Conservation (phyloP, 2,888 invertebrate genomes). For the Drosophila flavopinicola region DNA sequence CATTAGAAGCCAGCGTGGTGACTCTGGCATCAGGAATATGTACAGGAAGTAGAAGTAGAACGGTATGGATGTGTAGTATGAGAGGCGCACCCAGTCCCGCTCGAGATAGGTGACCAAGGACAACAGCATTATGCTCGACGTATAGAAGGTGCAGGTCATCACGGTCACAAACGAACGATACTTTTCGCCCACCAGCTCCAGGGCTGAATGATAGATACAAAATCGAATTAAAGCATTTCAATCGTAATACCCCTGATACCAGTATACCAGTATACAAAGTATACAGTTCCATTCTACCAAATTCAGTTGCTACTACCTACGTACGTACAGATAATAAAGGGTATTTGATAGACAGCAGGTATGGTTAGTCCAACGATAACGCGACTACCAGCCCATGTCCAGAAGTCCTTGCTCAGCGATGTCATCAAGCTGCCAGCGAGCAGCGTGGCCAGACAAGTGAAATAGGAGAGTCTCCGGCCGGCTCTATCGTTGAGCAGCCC, state of each 20-base stretch:
- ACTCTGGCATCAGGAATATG: conserved; percentile 95
- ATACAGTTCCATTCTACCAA: neutral
- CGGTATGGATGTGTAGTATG: conserved; percentile 92
- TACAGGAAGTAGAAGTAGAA: conserved; percentile 93
- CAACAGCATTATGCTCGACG: conserved; percentile 92
- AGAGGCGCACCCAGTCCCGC: conserved; percentile 92
- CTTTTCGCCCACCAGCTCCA: conserved; percentile 95
- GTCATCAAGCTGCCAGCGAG: conserved; percentile 92
- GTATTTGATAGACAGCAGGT: conserved; percentile 96
- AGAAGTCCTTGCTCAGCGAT: conserved; percentile 91
- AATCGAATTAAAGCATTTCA: conserved; percentile 48
- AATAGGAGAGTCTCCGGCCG: conserved; percentile 93
- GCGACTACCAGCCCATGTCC: conserved; percentile 93
- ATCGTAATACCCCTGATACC: too few relatives aligned
- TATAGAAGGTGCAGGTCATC: conserved; percentile 96
- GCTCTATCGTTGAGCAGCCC: conserved; percentile 94
- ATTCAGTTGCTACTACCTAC: neutral
- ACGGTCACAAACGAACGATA: conserved; percentile 96
- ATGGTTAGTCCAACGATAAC: conserved; percentile 95
- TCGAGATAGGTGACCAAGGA: conserved; percentile 94
- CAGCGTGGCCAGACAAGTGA: conserved; percentile 92
- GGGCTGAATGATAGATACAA: too few relatives aligned
- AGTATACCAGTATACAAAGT: too few relatives aligned
- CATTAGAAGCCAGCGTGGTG: conserved; percentile 95
- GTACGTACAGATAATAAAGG: conserved; percentile 95